Evolutionary conservation across 2,888 invertebrate genomes (phyloP).

Genomic region (Drosophila ezoana): DNA sequence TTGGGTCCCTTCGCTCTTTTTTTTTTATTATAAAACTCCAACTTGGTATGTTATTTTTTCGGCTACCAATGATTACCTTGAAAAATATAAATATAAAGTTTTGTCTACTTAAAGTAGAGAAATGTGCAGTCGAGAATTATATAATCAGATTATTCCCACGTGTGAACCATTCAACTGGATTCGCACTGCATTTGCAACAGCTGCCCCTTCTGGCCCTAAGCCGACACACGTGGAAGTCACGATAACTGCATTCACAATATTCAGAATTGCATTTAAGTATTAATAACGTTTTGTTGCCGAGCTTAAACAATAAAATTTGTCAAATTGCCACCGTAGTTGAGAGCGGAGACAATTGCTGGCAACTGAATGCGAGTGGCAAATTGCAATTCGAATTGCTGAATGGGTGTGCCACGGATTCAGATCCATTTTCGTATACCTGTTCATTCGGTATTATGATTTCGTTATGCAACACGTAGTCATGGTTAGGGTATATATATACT

Average conservation of each 20-base stretch:
- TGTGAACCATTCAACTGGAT: constrained; percentile 26
- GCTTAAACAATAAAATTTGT: constrained; percentile 78
- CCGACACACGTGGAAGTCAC: constrained; percentile 4
- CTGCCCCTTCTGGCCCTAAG: not conserved
- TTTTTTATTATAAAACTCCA: too few species aligned
- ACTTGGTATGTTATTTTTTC: too few species aligned
- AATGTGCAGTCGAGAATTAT: not conserved
- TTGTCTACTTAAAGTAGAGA: not conserved
- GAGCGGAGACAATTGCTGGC: constrained; percentile 50
- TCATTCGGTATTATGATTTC: not conserved
- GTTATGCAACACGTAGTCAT: not conserved
- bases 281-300: constrained; percentile 65
- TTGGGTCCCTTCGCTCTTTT: too few species aligned
- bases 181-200: not conserved
- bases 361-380: constrained; percentile 74
- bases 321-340: constrained; percentile 73
- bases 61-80: too few species aligned
- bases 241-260: constrained; percentile 18
- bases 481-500: not conserved
- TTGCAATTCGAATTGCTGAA: constrained; percentile 63
- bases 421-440: constrained; percentile 9
- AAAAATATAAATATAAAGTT: too few species aligned
- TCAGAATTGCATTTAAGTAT: constrained; percentile 58
- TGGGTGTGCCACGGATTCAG: constrained; percentile 47
- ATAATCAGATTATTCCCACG: constrained; percentile 7